Evolutionary conservation across 2,888 invertebrate species (phyloP).

Genomic region (Protonemura montana): DNA sequence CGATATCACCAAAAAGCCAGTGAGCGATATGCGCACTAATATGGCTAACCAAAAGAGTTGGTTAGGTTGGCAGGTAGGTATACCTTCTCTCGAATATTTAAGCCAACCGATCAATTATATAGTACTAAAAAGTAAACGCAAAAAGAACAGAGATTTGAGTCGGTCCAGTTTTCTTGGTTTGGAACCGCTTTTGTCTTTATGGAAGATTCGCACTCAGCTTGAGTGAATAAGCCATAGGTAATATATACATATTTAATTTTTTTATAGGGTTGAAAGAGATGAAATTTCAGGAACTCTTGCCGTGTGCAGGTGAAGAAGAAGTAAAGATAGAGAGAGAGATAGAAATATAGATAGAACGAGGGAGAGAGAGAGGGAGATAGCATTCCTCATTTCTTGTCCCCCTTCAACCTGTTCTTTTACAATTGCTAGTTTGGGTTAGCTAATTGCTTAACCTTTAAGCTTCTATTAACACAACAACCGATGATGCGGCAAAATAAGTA

Average conservation of each 20-base stretch:
- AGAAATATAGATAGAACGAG: background rate
- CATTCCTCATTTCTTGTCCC: background rate
- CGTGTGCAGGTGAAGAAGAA: background rate
- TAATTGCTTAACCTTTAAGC: background rate
- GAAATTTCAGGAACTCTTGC: background rate
- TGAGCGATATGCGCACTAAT: too few relatives aligned
- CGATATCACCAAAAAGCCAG: too few relatives aligned
- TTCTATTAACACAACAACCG: background rate
- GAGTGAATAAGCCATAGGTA: background rate
- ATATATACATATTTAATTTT: background rate
- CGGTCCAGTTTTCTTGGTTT: background rate
- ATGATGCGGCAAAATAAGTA: background rate
- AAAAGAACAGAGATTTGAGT: background rate
- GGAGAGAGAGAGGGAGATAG: background rate
- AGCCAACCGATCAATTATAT: background rate
- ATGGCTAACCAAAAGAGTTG: too few relatives aligned
- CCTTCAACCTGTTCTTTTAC: conserved; percentile 12
- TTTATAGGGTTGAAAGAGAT: background rate
- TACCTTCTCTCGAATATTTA: too few relatives aligned
- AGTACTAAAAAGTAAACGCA: background rate
- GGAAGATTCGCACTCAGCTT: background rate
- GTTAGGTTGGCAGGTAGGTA: too few relatives aligned
- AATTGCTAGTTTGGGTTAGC: background rate
- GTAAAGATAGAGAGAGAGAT: background rate
- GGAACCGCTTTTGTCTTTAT: background rate